These are phyloP conservation scores for Plusia festucae DNA, from an alignment of 2,888 invertebrate species.

Conservation along the genomic window DNA sequence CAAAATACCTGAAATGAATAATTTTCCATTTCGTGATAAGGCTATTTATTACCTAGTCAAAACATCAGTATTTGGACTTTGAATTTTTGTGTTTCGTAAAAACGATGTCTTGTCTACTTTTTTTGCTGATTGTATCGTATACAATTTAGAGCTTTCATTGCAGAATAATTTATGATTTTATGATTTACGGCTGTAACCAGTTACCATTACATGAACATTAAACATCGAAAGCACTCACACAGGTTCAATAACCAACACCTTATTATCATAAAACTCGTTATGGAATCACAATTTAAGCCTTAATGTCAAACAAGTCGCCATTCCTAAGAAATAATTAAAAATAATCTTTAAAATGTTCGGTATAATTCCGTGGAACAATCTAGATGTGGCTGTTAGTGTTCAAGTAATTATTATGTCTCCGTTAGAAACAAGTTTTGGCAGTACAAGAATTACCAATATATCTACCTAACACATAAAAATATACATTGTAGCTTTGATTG, in stretches of 20 bases:
- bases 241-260: constrained; percentile 57
- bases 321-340: constrained; percentile 56
- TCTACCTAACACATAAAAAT: background rate
- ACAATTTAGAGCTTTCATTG: too few species aligned
- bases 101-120: too few species aligned
- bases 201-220: background rate
- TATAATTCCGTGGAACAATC: constrained; percentile 46
- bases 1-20: too few species aligned
- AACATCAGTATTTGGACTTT: too few species aligned
- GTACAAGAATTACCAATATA: background rate
- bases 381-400: constrained; percentile 25
- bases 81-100: too few species aligned
- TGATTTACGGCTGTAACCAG: background rate
- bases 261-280: constrained; percentile 59
- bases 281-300: constrained; percentile 49
- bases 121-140: too few species aligned
- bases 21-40: too few species aligned
- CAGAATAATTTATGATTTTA: background rate
- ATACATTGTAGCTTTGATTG: background rate
- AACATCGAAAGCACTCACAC: constrained; percentile 45
- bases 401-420: constrained; percentile 40
- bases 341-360: constrained; percentile 46
- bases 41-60: too few species aligned
- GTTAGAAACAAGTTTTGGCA: constrained; percentile 39
- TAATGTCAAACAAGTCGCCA: constrained; percentile 59